Evolutionary conservation across 2,888 invertebrate species (phyloP).

Genomic region (Xylocampa areola): DNA sequence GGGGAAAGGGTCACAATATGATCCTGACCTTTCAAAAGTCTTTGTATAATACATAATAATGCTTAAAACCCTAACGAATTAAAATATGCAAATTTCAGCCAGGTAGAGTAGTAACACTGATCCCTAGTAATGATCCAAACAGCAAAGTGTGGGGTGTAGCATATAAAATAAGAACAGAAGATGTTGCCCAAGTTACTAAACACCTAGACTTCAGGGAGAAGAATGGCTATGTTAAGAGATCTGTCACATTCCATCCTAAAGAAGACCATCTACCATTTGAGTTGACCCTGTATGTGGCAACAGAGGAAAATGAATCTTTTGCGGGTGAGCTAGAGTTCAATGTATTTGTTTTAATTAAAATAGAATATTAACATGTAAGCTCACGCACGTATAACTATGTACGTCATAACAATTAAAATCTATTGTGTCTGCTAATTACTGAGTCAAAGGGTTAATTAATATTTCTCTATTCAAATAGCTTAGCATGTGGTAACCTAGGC

Average conservation of each 20-base stretch:
- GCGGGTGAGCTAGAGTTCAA: conserved; percentile 79
- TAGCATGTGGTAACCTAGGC: too few relatives aligned
- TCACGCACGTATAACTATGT: too few relatives aligned
- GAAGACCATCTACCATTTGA: conserved; percentile 89
- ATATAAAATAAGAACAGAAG: conserved; percentile 93
- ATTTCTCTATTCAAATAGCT: too few relatives aligned
- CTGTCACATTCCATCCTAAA: conserved; percentile 93
- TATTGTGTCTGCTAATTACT: too few relatives aligned
- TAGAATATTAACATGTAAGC: too few relatives aligned
- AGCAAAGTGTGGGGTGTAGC: conserved; percentile 97
- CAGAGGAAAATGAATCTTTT: conserved; percentile 94
- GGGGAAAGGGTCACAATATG: too few relatives aligned
- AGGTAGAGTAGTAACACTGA: conserved; percentile 96
- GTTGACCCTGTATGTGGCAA: conserved; percentile 95
- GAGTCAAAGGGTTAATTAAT: too few relatives aligned
- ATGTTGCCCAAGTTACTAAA: conserved; percentile 92
- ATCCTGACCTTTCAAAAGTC: too few relatives aligned
- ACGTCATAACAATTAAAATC: too few relatives aligned
- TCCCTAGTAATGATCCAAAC: conserved; percentile 90
- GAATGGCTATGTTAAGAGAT: conserved; percentile 95
- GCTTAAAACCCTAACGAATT: neutral
- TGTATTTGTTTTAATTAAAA: too few relatives aligned
- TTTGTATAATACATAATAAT: too few relatives aligned
- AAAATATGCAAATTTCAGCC: conserved; percentile 89
- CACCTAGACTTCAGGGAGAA: conserved; percentile 97